Conservation (phyloP, 2,888 invertebrate genomes). For the Gryllus longicercus region DNA sequence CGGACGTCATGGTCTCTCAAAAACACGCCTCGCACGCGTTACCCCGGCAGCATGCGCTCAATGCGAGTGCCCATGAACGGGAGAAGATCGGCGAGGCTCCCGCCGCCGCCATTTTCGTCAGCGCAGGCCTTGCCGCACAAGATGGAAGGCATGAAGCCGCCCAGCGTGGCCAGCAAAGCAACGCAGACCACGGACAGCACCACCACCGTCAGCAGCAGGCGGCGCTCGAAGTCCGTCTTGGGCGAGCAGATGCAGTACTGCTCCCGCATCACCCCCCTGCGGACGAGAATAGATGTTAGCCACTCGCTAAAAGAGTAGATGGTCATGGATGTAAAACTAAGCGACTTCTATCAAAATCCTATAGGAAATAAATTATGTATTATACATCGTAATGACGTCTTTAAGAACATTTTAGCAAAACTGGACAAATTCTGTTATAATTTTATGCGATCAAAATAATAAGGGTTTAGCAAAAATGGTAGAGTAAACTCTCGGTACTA, state of each 20-base stretch:
- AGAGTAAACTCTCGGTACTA: no score
- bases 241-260: constrained; percentile 23
- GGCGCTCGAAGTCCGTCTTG: constrained; percentile 21
- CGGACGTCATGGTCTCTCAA: no score
- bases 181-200: constrained; percentile 12
- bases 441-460: no score
- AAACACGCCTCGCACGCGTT: background rate
- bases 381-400: no score
- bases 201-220: constrained; percentile 2
- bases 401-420: no score
- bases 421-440: no score
- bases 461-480: no score
- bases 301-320: no score
- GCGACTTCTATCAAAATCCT: no score
- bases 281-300: background rate
- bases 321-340: no score
- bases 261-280: constrained; percentile 27
- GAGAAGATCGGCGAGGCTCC: background rate
- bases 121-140: background rate
- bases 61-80: no score
- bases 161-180: background rate
- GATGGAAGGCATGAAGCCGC: background rate
- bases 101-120: background rate
- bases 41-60: background rate
- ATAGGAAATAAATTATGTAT: no score